A percentile compares a stretch with the other conserved stretches of the same genome.
Evolutionary conservation across 2,797 vertebrate species (phyloP).

Genomic region (Sebastes vulpes): DNA sequence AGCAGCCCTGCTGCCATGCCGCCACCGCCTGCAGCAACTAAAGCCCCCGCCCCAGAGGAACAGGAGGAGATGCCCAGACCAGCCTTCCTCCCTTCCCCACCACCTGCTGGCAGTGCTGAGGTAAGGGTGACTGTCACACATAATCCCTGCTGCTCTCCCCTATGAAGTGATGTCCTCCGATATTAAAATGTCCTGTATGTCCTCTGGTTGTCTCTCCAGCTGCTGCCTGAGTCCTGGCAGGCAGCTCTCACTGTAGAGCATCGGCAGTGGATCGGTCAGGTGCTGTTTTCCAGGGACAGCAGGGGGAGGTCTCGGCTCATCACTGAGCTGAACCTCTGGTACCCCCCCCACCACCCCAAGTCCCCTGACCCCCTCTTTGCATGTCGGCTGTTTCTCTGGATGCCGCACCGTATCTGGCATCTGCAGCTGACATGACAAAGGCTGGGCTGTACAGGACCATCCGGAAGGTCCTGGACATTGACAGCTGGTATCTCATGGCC

Average conservation of each 20-base stretch:
- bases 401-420: not conserved
- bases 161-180: no score
- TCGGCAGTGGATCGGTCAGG: not conserved
- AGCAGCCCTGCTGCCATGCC: no score
- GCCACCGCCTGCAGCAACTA: not conserved
- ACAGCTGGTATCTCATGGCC: slow-evolving; percentile 1
- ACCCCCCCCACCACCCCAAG: not conserved
- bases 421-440: not conserved
- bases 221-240: no score
- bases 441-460: not conserved
- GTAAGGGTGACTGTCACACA: no score
- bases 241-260: not conserved
- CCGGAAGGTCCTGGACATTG: slow-evolving; percentile 3
- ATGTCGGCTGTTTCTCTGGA: no score
- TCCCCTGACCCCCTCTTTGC: no score
- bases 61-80: not conserved
- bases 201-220: no score
- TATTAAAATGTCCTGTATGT: no score
- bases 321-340: not conserved
- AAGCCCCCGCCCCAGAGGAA: not conserved
- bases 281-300: not conserved
- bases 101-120: no score
- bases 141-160: no score
- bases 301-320: not conserved
- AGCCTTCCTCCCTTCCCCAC: not conserved